Percentiles rank a stretch among this genome's conserved stretches.
Conservation (phyloP, 2,797 vertebrate species). For the Scleropages formosus region DNA sequence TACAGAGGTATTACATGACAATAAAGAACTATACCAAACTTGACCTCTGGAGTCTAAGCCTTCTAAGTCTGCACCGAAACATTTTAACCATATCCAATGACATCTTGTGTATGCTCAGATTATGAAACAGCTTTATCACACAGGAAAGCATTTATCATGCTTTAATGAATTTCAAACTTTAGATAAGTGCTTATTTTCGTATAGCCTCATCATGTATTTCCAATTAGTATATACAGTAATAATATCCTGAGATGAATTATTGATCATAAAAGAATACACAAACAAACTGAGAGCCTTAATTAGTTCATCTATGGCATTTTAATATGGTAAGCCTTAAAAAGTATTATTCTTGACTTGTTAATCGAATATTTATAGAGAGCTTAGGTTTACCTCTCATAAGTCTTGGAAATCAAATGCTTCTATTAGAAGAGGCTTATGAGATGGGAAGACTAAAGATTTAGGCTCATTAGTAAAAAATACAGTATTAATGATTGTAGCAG, state of each 20-base stretch:
- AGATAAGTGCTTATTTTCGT: neutral
- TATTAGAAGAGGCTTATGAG: slow-evolving; percentile 23
- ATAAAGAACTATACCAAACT: slow-evolving; percentile 26
- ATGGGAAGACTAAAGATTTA: slow-evolving; percentile 11
- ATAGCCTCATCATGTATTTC: slow-evolving; percentile 5
- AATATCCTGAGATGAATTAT: neutral
- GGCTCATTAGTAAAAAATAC: slow-evolving; percentile 4
- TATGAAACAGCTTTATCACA: slow-evolving; percentile 34
- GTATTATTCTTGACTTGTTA: slow-evolving; percentile 30
- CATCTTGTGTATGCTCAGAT: slow-evolving; percentile 48
- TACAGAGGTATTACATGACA: slow-evolving; percentile 20
- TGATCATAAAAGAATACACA: slow-evolving; percentile 15
- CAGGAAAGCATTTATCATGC: neutral
- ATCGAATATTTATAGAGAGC: slow-evolving; percentile 33
- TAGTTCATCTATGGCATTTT: slow-evolving; percentile 23
- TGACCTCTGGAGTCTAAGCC: slow-evolving; percentile 21
- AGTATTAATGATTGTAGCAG: neutral
- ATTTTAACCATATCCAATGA: slow-evolving; percentile 29
- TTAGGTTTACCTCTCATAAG: slow-evolving; percentile 25
- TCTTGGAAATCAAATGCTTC: slow-evolving; percentile 7
- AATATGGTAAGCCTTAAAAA: slow-evolving; percentile 30
- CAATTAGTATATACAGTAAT: slow-evolving; percentile 19
- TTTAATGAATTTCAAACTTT: neutral
- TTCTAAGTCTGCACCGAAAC: slow-evolving; percentile 21
- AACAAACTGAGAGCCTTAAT: slow-evolving; percentile 9